Evolutionary conservation across 2,888 invertebrate species (phyloP).

Genomic region (Matsumyia berberina): DNA sequence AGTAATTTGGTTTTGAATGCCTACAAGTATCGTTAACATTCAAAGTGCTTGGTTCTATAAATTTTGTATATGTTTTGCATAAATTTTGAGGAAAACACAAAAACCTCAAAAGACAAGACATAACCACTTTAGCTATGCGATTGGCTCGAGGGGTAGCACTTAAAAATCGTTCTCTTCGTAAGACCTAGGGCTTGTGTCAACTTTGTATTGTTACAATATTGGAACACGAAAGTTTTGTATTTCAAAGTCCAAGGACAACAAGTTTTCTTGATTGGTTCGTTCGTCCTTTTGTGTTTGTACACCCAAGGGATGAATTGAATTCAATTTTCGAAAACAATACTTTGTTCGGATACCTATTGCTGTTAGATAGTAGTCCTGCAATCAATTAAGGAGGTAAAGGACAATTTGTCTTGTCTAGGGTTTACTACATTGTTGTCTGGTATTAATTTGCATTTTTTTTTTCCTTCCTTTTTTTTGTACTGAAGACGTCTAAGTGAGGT

Average conservation of each 20-base stretch:
- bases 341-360: conserved; percentile 6
- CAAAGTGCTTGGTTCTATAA: not conserved
- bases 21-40: conserved; percentile 21
- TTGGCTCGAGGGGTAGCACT: not conserved
- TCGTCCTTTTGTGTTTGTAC: conserved; percentile 13
- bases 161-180: not conserved
- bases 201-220: conserved; percentile 14
- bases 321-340: conserved; percentile 17
- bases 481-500: no score
- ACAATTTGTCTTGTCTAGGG: conserved; percentile 19
- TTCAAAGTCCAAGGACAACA: conserved; percentile 22
- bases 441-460: not conserved
- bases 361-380: conserved; percentile 2
- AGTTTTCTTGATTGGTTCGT: not conserved
- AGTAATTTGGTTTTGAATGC: conserved; percentile 13
- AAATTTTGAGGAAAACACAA: conserved; percentile 14
- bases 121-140: not conserved
- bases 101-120: conserved; percentile 9
- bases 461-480: no score
- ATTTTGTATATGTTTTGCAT: conserved; percentile 29
- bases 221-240: conserved; percentile 14
- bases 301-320: conserved; percentile 10
- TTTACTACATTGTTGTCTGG: not conserved
- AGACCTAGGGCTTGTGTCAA: not conserved
- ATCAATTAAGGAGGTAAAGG: conserved; percentile 12